phyloP scores from a whole-genome alignment of 2,797 vertebrate species.

The Sebastes cheni region DNA sequence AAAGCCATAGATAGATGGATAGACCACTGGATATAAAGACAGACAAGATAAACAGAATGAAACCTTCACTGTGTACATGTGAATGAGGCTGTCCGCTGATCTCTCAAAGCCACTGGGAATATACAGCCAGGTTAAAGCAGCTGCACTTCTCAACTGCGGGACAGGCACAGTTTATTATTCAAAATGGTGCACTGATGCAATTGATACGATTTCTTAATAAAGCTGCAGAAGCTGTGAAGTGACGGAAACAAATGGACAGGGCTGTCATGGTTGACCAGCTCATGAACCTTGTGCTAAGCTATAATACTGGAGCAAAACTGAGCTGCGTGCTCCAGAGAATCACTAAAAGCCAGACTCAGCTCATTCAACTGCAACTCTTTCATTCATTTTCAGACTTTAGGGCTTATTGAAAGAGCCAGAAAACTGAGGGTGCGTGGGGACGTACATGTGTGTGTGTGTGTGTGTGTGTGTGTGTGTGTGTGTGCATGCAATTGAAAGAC shows the following conservation, averaged over 20 bases:
- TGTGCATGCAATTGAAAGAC: neutral
- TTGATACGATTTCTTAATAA: slow-evolving; percentile 57
- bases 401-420: neutral
- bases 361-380: slow-evolving; percentile 26
- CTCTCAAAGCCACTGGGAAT: neutral
- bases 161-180: slow-evolving; percentile 18
- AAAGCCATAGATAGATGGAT: slow-evolving; percentile 65
- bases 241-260: slow-evolving; percentile 30
- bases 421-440: neutral
- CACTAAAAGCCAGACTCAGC: slow-evolving; percentile 13
- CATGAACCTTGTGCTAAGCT: slow-evolving; percentile 38
- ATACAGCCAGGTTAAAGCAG: neutral
- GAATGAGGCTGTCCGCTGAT: neutral
- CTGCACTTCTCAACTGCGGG: neutral
- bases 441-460: neutral
- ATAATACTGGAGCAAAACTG: slow-evolving; percentile 14
- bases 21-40: slow-evolving; percentile 38
- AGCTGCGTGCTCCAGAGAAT: slow-evolving; percentile 24
- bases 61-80: slow-evolving; percentile 16
- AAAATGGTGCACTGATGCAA: slow-evolving; percentile 41
- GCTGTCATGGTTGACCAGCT: slow-evolving; percentile 47
- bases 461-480: neutral
- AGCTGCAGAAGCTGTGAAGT: slow-evolving; percentile 30
- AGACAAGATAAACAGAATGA: slow-evolving; percentile 48
- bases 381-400: slow-evolving; percentile 4